Conservation (phyloP, 92 coral and sea anemone genomes). For the Chrysogorgia sp. region DNA sequence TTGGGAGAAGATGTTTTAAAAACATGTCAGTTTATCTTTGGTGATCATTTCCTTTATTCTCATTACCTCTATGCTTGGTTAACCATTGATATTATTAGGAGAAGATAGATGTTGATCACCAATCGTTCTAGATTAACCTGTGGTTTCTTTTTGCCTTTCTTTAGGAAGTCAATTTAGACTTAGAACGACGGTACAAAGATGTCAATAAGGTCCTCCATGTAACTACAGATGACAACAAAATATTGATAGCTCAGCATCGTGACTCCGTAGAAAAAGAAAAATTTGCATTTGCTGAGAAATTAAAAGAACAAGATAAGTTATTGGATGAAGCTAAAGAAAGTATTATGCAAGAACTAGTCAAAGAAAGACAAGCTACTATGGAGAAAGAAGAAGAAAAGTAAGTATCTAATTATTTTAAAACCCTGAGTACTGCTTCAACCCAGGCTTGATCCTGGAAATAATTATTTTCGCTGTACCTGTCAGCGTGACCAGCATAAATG, state of each 20-base stretch:
- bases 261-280: constrained; percentile 75
- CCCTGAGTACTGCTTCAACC: no score
- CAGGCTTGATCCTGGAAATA: no score
- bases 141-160: not conserved
- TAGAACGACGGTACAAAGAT: constrained; percentile 72
- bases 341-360: constrained; percentile 74
- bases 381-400: constrained; percentile 77
- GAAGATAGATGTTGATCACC: no score
- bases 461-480: no score
- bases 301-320: constrained; percentile 77
- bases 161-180: constrained; percentile 69
- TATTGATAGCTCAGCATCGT: constrained; percentile 85
- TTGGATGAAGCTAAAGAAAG: constrained; percentile 74
- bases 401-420: no score
- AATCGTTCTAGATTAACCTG: no score
- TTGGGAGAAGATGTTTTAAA: no score
- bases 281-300: constrained; percentile 61
- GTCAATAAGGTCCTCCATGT: constrained; percentile 66
- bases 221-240: constrained; percentile 80
- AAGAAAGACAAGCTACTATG: constrained; percentile 61
- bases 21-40: no score
- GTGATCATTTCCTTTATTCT: no score
- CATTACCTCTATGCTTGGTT: no score
- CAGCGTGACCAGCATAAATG: not conserved
- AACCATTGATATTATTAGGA: no score